Base-by-base conservation (phyloP, 2,797 vertebrate genomes). In the Zenarchopterus dispar region DNA sequence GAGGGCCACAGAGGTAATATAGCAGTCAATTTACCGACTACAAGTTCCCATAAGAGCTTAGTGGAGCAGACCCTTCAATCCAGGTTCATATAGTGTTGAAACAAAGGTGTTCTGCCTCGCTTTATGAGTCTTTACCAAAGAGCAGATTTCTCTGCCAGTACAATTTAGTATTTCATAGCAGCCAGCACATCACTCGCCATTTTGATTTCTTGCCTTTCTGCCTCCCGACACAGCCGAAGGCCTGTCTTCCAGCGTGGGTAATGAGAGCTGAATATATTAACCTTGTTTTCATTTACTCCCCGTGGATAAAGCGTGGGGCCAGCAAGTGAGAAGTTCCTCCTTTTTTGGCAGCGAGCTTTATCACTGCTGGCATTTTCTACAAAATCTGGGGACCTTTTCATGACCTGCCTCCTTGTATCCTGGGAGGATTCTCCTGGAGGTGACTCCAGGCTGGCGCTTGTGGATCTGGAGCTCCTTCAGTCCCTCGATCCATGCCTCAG, bases 261-360 rank as follows among this genome's bases (percentile, higher is more conserved):
- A 92, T 92, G 89, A 88, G 86, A 90, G 87, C 78, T n/a, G 88
- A 90, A 92, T 91, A 86, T 88, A 92, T 93, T 92, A 92, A 93
- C 91, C 92, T 91, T 91, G 91, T 93, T 93, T 93, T 92, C 91
- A 91, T 92, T 91, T 89, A 89, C 90, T 91, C 90, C 92, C 90
- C 18, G 73, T 84, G 89, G 91, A 89, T 85, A 57, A 68, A 72
- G 75, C 86, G 77, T 57, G 61, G 74, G 62, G 71, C 72, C 70
- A 65, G 81, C 58, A 77, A 65, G 64, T 81, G 62, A 73, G 62
- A 81, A 84, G 82, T 87, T 83, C 62, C 63, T 81, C 66, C 46
- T 62, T 75, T 76, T 79, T 78, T 80, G 67, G 75, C 76, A 73
- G 54, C 2, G 4, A 33, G 73, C 80, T 88, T 88, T 74, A 84